These are phyloP conservation scores for Antitype chi DNA, from an alignment of 2,888 invertebrate species.

Conservation along the genomic window DNA sequence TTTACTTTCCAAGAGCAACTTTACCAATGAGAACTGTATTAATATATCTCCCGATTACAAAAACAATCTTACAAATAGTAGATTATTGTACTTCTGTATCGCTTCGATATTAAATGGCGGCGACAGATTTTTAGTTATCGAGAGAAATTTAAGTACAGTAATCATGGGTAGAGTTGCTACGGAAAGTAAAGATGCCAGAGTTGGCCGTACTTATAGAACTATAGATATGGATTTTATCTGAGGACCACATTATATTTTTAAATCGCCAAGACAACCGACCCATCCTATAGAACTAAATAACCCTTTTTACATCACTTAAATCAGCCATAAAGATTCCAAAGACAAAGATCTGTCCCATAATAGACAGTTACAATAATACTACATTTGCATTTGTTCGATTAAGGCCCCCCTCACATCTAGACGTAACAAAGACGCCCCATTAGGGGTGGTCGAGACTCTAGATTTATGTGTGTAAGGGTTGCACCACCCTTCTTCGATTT, in stretches of 20 bases:
- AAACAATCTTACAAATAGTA: too few species aligned
- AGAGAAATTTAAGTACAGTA: too few species aligned
- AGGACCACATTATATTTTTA: neutral
- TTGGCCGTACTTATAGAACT: too few species aligned
- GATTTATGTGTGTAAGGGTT: conserved; percentile 81
- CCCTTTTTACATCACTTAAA: conserved; percentile 32
- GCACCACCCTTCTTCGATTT: conserved; percentile 70
- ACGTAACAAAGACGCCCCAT: conserved; percentile 78
- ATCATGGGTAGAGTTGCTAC: too few species aligned
- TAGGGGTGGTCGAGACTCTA: conserved; percentile 75
- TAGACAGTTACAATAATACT: conserved; percentile 69
- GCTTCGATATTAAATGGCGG: too few species aligned
- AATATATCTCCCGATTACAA: too few species aligned
- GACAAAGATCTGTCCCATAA: conserved; percentile 54
- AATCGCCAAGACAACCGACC: neutral
- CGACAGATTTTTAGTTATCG: too few species aligned
- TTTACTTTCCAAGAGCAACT: too few species aligned
- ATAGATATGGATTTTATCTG: too few species aligned
- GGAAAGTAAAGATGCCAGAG: too few species aligned
- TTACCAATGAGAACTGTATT: too few species aligned
- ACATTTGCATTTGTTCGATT: conserved; percentile 76
- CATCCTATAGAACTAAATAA: neutral
- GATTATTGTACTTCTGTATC: too few species aligned
- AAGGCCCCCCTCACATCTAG: conserved; percentile 72
- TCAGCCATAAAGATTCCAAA: conserved; percentile 48